Conservation (phyloP, 2,888 invertebrate species). For the Cepaea hortensis region DNA sequence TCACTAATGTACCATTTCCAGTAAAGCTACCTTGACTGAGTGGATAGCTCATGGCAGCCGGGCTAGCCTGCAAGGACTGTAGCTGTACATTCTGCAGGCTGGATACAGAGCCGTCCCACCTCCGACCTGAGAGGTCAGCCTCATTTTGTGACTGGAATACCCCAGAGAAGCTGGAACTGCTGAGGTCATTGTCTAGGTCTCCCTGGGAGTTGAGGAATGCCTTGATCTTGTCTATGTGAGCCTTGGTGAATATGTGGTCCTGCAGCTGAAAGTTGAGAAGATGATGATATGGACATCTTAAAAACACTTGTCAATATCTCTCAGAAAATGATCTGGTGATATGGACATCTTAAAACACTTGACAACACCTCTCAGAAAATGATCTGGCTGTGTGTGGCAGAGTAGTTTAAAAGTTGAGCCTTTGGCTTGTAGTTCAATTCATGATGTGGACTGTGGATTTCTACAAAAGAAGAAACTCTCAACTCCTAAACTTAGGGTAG, state of each 20-base stretch:
- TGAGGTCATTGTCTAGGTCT: slow-evolving; percentile 65
- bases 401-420: too few relatives aligned
- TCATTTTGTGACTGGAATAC: slow-evolving; percentile 56
- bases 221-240: slow-evolving; percentile 92
- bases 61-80: slow-evolving; percentile 53
- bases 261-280: slow-evolving; percentile 78
- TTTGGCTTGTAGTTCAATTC: too few relatives aligned
- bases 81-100: slow-evolving; percentile 74
- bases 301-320: too few relatives aligned
- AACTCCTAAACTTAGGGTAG: too few relatives aligned
- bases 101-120: slow-evolving; percentile 62
- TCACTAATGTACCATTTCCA: too few relatives aligned
- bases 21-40: slow-evolving; percentile 40
- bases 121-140: slow-evolving; percentile 59
- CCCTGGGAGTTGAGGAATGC: slow-evolving; percentile 75
- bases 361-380: too few relatives aligned
- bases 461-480: too few relatives aligned
- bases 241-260: slow-evolving; percentile 95
- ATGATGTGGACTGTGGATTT: too few relatives aligned
- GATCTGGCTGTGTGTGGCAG: too few relatives aligned
- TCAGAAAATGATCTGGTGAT: too few relatives aligned
- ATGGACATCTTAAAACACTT: too few relatives aligned
- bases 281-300: too few relatives aligned
- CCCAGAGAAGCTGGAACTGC: slow-evolving; percentile 57
- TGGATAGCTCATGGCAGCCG: slow-evolving; percentile 14